Conservation (phyloP, 2,113 vertebrate species). For the Chaetodon auriga region DNA sequence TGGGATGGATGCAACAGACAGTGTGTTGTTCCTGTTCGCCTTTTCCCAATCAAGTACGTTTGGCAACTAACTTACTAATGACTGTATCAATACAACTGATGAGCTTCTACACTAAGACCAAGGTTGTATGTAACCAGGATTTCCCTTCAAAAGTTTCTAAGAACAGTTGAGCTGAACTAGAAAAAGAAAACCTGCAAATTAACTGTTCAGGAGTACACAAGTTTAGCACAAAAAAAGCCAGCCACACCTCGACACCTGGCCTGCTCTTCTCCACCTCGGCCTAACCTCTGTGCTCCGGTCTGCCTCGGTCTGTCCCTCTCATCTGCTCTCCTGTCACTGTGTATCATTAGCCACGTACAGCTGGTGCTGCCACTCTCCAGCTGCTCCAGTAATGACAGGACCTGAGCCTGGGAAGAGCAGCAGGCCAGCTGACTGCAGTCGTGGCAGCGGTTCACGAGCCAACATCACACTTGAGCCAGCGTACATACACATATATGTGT, state of each 20-base stretch:
- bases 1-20: background rate
- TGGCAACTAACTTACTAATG: background rate
- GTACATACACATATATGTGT: background rate
- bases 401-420: slow-evolving; percentile 34
- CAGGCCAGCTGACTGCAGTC: slow-evolving; percentile 23
- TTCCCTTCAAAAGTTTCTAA: background rate
- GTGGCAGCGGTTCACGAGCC: slow-evolving; percentile 12
- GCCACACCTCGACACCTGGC: background rate
- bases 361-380: slow-evolving; percentile 51
- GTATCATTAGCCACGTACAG: slow-evolving; percentile 59
- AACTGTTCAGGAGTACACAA: background rate
- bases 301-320: background rate
- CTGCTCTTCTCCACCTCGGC: background rate
- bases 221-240: no score
- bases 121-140: background rate
- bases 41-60: background rate
- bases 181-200: background rate
- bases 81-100: background rate
- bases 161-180: background rate
- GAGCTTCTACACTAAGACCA: background rate
- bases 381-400: slow-evolving; percentile 74
- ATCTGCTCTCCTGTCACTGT: slow-evolving; percentile 39
- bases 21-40: background rate
- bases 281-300: slow-evolving; percentile 9
- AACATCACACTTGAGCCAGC: slow-evolving; percentile 4